A percentile compares a stretch with the other conserved stretches of the same genome.
These are phyloP conservation scores for Cryptotermes secundus DNA, from an alignment of 1,140 invertebrate genomes.

Conservation along the genomic window DNA sequence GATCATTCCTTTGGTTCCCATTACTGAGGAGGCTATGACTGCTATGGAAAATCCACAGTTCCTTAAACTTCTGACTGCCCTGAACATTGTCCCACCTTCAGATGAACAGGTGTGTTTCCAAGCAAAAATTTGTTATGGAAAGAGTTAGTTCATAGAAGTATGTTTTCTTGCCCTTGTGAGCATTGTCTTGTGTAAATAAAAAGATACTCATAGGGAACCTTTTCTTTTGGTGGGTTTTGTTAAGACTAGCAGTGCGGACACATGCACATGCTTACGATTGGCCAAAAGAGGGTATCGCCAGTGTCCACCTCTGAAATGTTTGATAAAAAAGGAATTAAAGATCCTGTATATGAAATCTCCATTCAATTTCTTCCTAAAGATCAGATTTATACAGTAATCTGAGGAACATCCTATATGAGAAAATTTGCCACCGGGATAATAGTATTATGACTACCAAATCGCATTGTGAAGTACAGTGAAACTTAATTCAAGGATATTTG, in stretches of 20 bases:
- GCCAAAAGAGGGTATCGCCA: too few species aligned
- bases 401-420: not conserved
- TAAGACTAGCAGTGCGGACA: too few species aligned
- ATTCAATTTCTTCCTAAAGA: not conserved
- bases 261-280: too few species aligned
- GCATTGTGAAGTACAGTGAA: not conserved
- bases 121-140: not conserved
- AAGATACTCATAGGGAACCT: too few species aligned
- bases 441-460: too few species aligned
- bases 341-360: not conserved
- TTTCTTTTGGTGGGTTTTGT: too few species aligned
- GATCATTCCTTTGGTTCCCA: slow-evolving; percentile 5
- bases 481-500: not conserved
- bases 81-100: slow-evolving; percentile 2
- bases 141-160: too few species aligned
- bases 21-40: slow-evolving; percentile 1
- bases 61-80: slow-evolving; percentile 1
- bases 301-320: too few species aligned
- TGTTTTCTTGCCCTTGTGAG: too few species aligned
- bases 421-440: not conserved
- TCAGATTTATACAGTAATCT: not conserved
- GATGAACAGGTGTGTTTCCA: slow-evolving; percentile 13
- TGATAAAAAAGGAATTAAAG: too few species aligned
- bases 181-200: too few species aligned
- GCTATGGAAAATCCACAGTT: slow-evolving; percentile 28